A percentile compares a stretch with the other conserved stretches of the same genome.
Evolutionary conservation across 2,113 vertebrate species (phyloP).

Genomic region (Oceanites oceanicus): DNA sequence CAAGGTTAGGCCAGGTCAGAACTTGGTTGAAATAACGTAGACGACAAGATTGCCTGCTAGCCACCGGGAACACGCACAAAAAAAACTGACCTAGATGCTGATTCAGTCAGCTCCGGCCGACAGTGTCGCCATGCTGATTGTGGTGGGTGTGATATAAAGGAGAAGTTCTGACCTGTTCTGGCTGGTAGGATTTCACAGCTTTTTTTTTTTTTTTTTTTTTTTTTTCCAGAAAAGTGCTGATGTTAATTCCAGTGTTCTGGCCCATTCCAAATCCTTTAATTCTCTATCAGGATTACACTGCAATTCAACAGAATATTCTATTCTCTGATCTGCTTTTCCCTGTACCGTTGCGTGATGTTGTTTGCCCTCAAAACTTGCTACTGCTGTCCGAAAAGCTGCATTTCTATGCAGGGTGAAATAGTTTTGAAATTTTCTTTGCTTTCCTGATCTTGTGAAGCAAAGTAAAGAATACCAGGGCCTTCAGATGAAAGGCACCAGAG

Average conservation of each 20-base stretch:
- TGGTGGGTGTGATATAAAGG: background rate
- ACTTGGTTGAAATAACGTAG: slow-evolving; percentile 1
- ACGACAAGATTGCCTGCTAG: background rate
- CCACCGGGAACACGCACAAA: background rate
- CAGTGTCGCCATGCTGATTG: background rate
- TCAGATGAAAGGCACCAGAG: background rate
- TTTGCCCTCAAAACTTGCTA: background rate
- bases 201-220: background rate
- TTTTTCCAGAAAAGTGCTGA: background rate
- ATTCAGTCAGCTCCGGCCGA: background rate
- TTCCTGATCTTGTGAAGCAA: background rate
- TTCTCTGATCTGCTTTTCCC: background rate
- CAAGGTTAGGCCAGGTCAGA: slow-evolving; percentile 62
- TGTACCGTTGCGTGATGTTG: background rate
- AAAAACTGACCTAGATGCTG: background rate
- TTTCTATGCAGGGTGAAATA: background rate
- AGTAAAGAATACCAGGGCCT: background rate
- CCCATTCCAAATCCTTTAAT: background rate
- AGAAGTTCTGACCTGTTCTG: background rate
- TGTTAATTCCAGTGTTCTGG: background rate
- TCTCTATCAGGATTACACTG: background rate
- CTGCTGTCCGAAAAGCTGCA: background rate
- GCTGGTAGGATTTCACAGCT: background rate
- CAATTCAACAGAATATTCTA: background rate
- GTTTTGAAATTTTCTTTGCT: background rate